Percentiles rank a stretch among this genome's conserved stretches.
Evolutionary conservation across 2,113 vertebrate species (phyloP).

Genomic region (Oncorhynchus nerka): DNA sequence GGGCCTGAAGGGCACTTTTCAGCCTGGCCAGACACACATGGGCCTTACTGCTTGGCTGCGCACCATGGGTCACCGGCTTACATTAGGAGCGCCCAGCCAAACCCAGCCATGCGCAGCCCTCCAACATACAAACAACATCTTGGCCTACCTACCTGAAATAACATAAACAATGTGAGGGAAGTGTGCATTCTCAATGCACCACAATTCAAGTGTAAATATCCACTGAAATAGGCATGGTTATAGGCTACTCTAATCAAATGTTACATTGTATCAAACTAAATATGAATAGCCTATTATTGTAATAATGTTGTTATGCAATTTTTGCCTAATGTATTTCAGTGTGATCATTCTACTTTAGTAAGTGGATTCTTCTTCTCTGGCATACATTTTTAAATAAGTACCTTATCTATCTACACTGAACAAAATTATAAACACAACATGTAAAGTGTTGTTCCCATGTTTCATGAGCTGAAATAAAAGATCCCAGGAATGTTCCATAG

Average conservation of each 20-base stretch:
- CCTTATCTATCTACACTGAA: slow-evolving; percentile 23
- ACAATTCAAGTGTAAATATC: slow-evolving; percentile 7
- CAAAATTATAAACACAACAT: too few species aligned
- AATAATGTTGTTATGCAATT: neutral
- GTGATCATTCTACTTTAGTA: neutral
- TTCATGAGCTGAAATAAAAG: too few species aligned
- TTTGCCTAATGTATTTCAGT: neutral
- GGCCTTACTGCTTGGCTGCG: slow-evolving; percentile 71
- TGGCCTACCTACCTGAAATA: slow-evolving; percentile 45
- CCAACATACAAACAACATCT: slow-evolving; percentile 39
- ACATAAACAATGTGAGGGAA: slow-evolving; percentile 35
- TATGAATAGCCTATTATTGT: neutral
- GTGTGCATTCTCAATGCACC: neutral
- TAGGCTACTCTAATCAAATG: neutral
- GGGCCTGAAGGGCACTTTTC: slow-evolving; percentile 75
- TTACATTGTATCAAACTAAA: neutral
- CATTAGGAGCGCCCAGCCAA: slow-evolving; percentile 69
- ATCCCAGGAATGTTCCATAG: too few species aligned
- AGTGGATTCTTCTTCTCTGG: slow-evolving; percentile 20
- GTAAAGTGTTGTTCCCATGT: too few species aligned
- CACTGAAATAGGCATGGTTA: neutral
- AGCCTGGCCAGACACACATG: slow-evolving; percentile 71
- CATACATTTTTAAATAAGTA: slow-evolving; percentile 42
- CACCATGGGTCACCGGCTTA: slow-evolving; percentile 73
- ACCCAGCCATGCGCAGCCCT: slow-evolving; percentile 56